Evolutionary conservation across 1,140 invertebrate genomes (phyloP), one percentile per base, ranked within the genome.

Genomic region (Tyrophagus putrescentiae): DNA sequence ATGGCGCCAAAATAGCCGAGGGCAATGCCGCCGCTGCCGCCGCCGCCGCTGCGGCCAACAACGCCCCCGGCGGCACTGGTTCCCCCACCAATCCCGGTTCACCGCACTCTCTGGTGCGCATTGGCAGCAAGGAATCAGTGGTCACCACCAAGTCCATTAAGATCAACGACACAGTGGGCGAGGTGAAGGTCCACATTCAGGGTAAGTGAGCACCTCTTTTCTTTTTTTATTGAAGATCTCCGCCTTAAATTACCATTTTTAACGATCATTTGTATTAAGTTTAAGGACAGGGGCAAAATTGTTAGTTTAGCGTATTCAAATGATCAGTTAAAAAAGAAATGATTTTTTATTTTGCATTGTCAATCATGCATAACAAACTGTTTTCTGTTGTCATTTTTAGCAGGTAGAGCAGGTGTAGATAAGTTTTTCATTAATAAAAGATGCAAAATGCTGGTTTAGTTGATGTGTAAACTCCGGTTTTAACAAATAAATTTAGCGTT

Each of bases 111-210:
- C 11, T 54, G 45, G 45, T 48, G 23, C 45, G 45, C 7, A 48
- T 48, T 18, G 45, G 45, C 7, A 48, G 45, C 45, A 48, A 48
- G 45, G 45, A 48, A 18, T 6, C 45, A n/a, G 13, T 25, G 27
- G 27, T 27, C 1, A 31, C 9, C 9, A 54, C 52, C 3, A 31
- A 3, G 21, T 54, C 52, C 9, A 32, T 54, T n/a, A 54, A 54
- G 25, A 32, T 54, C 13, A 54, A 54, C 25, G 52, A 54, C 3
- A 9, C 13, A 11, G 39, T 53, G 39, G 59, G 59, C 25, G 44
- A 60, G 29, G 59, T 60, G 11, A 57, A 60, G 33, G 59, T 60
- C n/a, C 45, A 60, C 29, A 52, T 60, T 60, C 59, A 60, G 54
- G 59, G 59, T 60, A 59, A 45, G 28, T 28, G 25, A 11, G 9